phyloP scores from a whole-genome alignment of 2,888 invertebrate species.

The Ophion ellenae region DNA sequence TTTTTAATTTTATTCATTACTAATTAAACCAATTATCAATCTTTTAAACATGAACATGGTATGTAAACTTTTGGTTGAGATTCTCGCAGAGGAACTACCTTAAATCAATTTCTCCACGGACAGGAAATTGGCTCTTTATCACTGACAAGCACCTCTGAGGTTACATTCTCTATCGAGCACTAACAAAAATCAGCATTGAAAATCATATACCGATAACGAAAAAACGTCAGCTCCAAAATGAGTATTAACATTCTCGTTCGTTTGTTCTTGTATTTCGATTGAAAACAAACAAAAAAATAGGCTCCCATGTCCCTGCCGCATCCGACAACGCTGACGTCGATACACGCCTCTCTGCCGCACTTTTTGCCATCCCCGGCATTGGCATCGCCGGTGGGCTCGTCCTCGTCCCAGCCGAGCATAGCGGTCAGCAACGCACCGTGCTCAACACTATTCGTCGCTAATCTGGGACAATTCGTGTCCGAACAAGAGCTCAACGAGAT shows the following conservation, averaged over 20 bases:
- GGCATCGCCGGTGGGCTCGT: slow-evolving; percentile 94
- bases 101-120: not conserved
- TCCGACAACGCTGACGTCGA: slow-evolving; percentile 88
- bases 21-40: too few species aligned
- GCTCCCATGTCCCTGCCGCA: slow-evolving; percentile 87
- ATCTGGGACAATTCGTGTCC: slow-evolving; percentile 98
- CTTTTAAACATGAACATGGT: too few species aligned
- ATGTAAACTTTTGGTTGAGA: too few species aligned
- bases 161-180: not conserved
- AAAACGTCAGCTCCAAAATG: not conserved
- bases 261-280: slow-evolving; percentile 45
- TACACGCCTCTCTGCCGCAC: slow-evolving; percentile 91
- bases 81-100: too few species aligned
- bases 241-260: not conserved
- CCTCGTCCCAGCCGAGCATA: slow-evolving; percentile 89
- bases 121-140: not conserved
- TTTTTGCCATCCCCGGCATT: slow-evolving; percentile 96
- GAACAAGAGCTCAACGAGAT: slow-evolving; percentile 99
- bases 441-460: slow-evolving; percentile 99
- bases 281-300: slow-evolving; percentile 75
- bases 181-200: slow-evolving; percentile 6
- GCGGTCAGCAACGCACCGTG: slow-evolving; percentile 93
- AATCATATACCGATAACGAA: not conserved
- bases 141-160: too few species aligned
- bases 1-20: too few species aligned